These are phyloP conservation scores for Grapholita molesta DNA, from an alignment of 1,140 invertebrate genomes.

Conservation along the genomic window DNA sequence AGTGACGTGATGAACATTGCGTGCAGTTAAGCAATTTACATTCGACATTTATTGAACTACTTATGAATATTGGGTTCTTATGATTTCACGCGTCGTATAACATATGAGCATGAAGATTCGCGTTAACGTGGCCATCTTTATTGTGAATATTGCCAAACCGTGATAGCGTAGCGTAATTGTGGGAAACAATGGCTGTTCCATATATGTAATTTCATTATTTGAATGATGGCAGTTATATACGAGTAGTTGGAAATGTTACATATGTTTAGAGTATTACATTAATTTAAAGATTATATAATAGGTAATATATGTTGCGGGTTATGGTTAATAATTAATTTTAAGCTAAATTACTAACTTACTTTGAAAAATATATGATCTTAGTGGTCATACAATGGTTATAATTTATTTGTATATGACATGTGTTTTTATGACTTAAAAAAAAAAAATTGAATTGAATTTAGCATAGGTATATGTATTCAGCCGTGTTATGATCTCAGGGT, in stretches of 20 bases:
- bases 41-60: slow-evolving; percentile 17
- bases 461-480: no score
- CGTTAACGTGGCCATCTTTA: not conserved
- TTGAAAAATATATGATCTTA: no score
- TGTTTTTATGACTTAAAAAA: no score
- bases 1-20: not conserved
- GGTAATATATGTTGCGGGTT: not conserved
- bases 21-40: slow-evolving; percentile 12
- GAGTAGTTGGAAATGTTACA: not conserved
- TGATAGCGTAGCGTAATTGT: slow-evolving; percentile 10
- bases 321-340: no score
- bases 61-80: slow-evolving; percentile 14
- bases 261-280: not conserved
- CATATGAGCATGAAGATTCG: slow-evolving; percentile 1
- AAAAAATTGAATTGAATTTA: no score
- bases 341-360: no score
- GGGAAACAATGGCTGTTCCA: slow-evolving; percentile 7
- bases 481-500: no score
- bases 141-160: slow-evolving; percentile 6
- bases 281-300: not conserved
- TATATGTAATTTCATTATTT: not conserved
- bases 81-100: slow-evolving; percentile 9
- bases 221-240: not conserved
- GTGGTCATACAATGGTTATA: no score
- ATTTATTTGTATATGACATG: no score